These are phyloP conservation scores for Perithous albicinctus DNA, from an alignment of 2,888 invertebrate genomes.

Conservation along the genomic window DNA sequence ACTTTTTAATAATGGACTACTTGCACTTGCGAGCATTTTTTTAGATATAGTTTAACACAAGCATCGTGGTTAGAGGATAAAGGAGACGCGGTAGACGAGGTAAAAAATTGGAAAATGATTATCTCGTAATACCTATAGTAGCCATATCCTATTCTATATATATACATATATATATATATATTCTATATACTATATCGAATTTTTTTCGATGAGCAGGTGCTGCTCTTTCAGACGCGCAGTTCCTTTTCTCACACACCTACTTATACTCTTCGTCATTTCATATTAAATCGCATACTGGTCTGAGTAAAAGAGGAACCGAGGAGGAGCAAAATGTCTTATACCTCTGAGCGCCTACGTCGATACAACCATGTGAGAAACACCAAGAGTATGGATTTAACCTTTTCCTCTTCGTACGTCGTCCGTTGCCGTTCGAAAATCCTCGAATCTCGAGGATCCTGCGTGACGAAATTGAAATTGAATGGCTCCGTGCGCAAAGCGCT, in stretches of 20 bases:
- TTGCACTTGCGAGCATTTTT: not conserved
- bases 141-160: no score
- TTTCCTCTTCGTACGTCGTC: slow-evolving; percentile 10
- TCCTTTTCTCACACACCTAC: not conserved
- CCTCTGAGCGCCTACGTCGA: not conserved
- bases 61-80: not conserved
- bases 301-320: not conserved
- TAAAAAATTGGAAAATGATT: slow-evolving; percentile 10
- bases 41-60: not conserved
- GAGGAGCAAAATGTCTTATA: not conserved
- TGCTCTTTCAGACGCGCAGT: not conserved
- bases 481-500: slow-evolving; percentile 62
- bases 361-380: slow-evolving; percentile 28
- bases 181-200: slow-evolving; percentile 15
- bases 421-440: slow-evolving; percentile 59
- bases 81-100: not conserved
- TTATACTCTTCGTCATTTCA: slow-evolving; percentile 1
- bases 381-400: slow-evolving; percentile 18
- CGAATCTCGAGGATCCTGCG: slow-evolving; percentile 59
- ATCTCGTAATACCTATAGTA: not conserved
- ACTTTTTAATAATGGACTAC: not conserved
- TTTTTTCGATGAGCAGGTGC: not conserved
- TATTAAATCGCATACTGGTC: slow-evolving; percentile 1
- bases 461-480: slow-evolving; percentile 71
- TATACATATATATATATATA: not conserved